Evolutionary conservation across 1,140 invertebrate species (phyloP), one percentile per base, ranked within the genome.

Genomic region (Drosophila bocqueti): DNA sequence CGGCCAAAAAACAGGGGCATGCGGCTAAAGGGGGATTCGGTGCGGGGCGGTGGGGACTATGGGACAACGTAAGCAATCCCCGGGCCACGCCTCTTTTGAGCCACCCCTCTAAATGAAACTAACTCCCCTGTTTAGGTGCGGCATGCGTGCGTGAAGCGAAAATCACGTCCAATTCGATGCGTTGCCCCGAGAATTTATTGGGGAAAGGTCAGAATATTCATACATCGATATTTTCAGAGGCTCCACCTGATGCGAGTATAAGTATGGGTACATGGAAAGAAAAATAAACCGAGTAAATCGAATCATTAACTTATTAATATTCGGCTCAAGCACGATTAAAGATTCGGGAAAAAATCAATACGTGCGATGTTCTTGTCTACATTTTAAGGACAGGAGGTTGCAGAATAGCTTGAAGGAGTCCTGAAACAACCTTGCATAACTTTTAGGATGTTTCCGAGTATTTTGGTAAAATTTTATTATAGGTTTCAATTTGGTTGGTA

Each of bases 131-230:
- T 63, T 79, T 79, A 79, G 75, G 76, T 79, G 76, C 76, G 76
- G 66, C 76, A 78, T 58, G 76, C 76, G 67, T 81, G 81, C 72
- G 85, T 90, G 65, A 73, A 79, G 65, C 78, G 61, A 82, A 90
- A 90, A 90, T 90, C 85, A 90, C 85, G 85, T 90, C 85, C 89
- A 66, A 84, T 65, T 83, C 81, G 71, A 77, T 89, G 85, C 77
- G 81, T 84, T 78, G 55, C 60, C 62, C 43, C 58, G 55, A 60
- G 55, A 74, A 90, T 90, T 90, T 90, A 90, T 90, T 79, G 82
- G 81, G 79, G 67, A 79, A 80, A 85, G 85, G 85, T 90, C 85
- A 85, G 61, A 90, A 80, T 90, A 90, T 90, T 90, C 85, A 90
- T 90, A 73, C 66, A 79, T 90, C 79, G 79, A 85, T 91, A 85